Percentiles rank a stretch among this genome's conserved stretches.
phyloP scores from a whole-genome alignment of 1,140 invertebrate species.

The Drosophila auraria region DNA sequence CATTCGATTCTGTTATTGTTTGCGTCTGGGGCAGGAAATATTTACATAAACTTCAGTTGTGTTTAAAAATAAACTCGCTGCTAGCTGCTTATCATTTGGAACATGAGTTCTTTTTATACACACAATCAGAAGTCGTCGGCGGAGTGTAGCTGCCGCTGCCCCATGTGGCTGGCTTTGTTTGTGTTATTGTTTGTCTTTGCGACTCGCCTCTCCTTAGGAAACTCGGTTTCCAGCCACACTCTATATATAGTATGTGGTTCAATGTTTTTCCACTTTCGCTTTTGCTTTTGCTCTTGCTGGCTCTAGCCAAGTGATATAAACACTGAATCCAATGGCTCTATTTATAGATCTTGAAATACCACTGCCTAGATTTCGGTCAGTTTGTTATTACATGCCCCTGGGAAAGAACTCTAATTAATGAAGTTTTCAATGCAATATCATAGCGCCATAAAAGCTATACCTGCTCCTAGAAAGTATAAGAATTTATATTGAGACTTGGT shows the following conservation, averaged over 20 bases:
- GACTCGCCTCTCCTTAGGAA: conserved; percentile 30
- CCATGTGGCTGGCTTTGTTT: conserved; percentile 34
- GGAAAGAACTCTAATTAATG: background rate
- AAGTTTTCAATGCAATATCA: too few relatives aligned
- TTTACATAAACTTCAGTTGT: conserved; percentile 80
- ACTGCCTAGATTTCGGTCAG: conserved; percentile 28
- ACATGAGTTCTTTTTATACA: conserved; percentile 66
- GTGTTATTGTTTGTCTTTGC: conserved; percentile 45
- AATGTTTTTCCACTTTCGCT: conserved; percentile 59
- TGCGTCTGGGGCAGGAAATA: conserved; percentile 72
- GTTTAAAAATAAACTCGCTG: conserved; percentile 76
- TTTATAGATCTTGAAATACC: conserved; percentile 9
- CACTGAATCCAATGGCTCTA: background rate
- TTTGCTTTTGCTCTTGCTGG: background rate
- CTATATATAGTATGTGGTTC: conserved; percentile 61
- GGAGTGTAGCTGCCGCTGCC: conserved; percentile 15
- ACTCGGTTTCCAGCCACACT: conserved; percentile 38
- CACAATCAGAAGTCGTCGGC: conserved; percentile 24
- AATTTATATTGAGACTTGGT: background rate
- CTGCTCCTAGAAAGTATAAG: background rate
- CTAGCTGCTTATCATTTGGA: conserved; percentile 68
- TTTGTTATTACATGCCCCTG: conserved; percentile 5
- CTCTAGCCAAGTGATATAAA: conserved; percentile 19
- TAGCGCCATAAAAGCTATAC: background rate
- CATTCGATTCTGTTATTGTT: conserved; percentile 62